Percentiles rank a stretch among this genome's conserved stretches.
These are phyloP conservation scores for Oligia latruncula DNA, from an alignment of 2,888 invertebrate genomes.

Conservation along the genomic window DNA sequence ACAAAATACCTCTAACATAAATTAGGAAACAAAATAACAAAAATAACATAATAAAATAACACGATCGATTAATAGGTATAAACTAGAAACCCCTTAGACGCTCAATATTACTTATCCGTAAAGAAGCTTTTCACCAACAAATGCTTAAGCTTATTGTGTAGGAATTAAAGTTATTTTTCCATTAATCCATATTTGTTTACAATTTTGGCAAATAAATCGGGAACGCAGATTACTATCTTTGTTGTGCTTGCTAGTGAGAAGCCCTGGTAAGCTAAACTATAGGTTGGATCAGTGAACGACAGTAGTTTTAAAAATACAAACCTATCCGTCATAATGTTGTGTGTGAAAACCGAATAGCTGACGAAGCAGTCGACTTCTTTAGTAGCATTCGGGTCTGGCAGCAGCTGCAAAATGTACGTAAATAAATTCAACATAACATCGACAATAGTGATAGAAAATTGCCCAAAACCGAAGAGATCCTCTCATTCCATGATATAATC, in stretches of 20 bases:
- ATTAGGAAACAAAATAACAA: too few species aligned
- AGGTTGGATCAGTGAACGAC: background rate
- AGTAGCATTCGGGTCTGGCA: constrained; percentile 70
- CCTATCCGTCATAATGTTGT: constrained; percentile 86
- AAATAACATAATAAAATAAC: too few species aligned
- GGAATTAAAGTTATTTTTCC: too few species aligned
- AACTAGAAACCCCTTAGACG: too few species aligned
- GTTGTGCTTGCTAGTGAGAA: background rate
- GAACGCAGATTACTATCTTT: background rate
- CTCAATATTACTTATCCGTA: too few species aligned
- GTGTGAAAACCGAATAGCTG: constrained; percentile 85
- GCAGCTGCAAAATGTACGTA: constrained; percentile 74
- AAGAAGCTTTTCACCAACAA: too few species aligned
- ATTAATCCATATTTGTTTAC: too few species aligned
- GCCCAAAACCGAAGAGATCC: too few species aligned
- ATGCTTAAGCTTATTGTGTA: too few species aligned
- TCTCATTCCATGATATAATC: background rate
- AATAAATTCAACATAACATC: background rate
- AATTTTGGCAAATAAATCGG: too few species aligned
- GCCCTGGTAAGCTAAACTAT: background rate
- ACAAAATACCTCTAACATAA: too few species aligned
- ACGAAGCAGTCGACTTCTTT: constrained; percentile 79
- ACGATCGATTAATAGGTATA: too few species aligned
- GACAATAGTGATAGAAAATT: background rate
- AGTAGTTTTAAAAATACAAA: constrained; percentile 46